These are phyloP conservation scores for Leptinotarsa defecta DNA, from an alignment of 1,140 invertebrate species.

Conservation along the genomic window DNA sequence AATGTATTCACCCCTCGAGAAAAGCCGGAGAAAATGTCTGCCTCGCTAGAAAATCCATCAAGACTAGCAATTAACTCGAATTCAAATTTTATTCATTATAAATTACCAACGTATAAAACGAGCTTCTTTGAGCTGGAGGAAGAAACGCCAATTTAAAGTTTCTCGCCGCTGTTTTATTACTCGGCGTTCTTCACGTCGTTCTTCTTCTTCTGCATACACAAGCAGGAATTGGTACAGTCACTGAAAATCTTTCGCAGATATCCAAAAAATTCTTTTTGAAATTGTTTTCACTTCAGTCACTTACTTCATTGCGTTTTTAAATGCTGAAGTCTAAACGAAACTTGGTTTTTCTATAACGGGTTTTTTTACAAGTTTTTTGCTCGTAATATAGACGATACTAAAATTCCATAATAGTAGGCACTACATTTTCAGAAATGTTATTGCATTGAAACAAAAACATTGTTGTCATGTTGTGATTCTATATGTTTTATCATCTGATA, in stretches of 20 bases:
- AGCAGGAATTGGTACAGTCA: slow-evolving; percentile 15
- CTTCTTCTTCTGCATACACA: slow-evolving; percentile 19
- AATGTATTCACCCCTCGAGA: slow-evolving; percentile 49
- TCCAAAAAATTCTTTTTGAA: neutral
- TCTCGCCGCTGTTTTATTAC: slow-evolving; percentile 36
- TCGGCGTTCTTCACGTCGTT: slow-evolving; percentile 24
- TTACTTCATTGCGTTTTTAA: too few species aligned
- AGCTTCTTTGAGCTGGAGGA: slow-evolving; percentile 51
- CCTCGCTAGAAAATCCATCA: slow-evolving; percentile 54
- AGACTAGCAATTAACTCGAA: slow-evolving; percentile 56
- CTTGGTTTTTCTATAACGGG: too few species aligned
- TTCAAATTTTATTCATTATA: slow-evolving; percentile 59
- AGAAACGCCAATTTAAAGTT: slow-evolving; percentile 56
- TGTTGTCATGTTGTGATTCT: too few species aligned
- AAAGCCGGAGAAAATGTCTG: slow-evolving; percentile 50
- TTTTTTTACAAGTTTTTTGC: too few species aligned
- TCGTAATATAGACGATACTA: too few species aligned
- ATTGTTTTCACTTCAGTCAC: too few species aligned
- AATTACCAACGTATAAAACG: slow-evolving; percentile 59
- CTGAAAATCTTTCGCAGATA: neutral
- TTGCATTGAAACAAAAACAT: too few species aligned
- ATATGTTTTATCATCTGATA: too few species aligned
- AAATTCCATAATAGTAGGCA: too few species aligned
- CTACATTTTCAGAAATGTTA: too few species aligned
- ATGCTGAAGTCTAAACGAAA: too few species aligned